Percentiles rank a stretch among this genome's conserved stretches.
Evolutionary conservation across 1,140 invertebrate species (phyloP).

Genomic region (Chymomyza costata): DNA sequence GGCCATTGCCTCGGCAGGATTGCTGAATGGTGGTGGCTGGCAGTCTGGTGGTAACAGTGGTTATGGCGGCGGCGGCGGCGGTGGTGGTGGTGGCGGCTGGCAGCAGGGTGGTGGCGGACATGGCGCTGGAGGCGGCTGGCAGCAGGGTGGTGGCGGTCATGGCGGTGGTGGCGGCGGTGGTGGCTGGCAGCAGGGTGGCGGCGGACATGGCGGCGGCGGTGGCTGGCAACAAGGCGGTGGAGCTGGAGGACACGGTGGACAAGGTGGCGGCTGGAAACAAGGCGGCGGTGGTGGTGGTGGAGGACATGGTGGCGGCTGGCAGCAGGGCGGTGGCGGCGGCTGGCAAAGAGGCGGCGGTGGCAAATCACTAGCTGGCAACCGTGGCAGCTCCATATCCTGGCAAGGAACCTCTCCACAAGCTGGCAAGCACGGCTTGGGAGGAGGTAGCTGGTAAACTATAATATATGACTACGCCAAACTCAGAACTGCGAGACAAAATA

Average conservation of each 20-base stretch:
- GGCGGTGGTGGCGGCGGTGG: conserved; percentile 18
- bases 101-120: conserved; percentile 14
- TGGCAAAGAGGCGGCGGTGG: conserved; percentile 18
- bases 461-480: no score
- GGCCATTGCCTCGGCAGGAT: conserved; percentile 44
- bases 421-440: conserved; percentile 41
- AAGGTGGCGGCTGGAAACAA: conserved; percentile 11
- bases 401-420: conserved; percentile 18
- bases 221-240: conserved; percentile 19
- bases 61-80: conserved; percentile 25
- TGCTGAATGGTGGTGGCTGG: conserved; percentile 38
- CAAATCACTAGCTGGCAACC: conserved; percentile 44
- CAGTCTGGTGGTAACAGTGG: no score
- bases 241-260: conserved; percentile 8
- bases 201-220: conserved; percentile 29
- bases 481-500: no score
- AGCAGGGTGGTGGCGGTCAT: conserved; percentile 14
- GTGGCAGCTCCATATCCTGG: conserved; percentile 43
- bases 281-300: conserved; percentile 21
- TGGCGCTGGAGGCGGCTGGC: conserved; percentile 5
- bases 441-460: conserved; percentile 13
- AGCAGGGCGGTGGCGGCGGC: conserved; percentile 19
- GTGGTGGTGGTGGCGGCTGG: conserved; percentile 16
- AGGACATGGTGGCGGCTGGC: conserved; percentile 32
- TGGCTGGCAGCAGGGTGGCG: conserved; percentile 21